Evolutionary conservation across 1,140 invertebrate species (phyloP), one percentile per base, ranked within the genome.

Genomic region (Drosophila ogumai): DNA sequence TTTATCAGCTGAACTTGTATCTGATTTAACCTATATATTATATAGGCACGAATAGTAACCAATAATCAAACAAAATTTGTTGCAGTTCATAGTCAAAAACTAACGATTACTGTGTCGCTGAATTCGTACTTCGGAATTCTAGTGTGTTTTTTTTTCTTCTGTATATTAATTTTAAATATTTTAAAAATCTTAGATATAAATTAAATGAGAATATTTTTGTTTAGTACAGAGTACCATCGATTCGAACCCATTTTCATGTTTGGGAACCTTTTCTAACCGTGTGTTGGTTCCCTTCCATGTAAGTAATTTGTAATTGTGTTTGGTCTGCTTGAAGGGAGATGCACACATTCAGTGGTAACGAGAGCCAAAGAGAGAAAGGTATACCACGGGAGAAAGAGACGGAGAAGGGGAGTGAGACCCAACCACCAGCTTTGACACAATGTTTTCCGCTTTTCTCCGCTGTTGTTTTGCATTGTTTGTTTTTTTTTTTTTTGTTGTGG

Each of bases 401-500:
- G 13, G 17, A 41, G 34, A 46, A 3, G 28, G 36, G 34, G 13
- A n/a, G 28, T 6, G 22, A 19, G 13, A 32, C 38, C 19, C 47
- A 19, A 25, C 54, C 25, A 44, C 36, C 58, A 55, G 64, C 40
- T 50, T 73, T 72, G 67, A 59, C 67, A 72, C 69, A 73, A 68
- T 67, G 66, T 68, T 68, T 68, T 57, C 61, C 52, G 31, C 49
- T 50, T 41, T 57, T 44, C 64, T 17, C 65, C 55, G 47, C 63
- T 82, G 79, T 49, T 58, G 47, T 67, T 68, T 79, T 81, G 60
- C 68, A 71, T 63, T 67, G 75, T 65, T 61, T 38, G 8, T 17
- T 15, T 2, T 47, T 49, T 49, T 41, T 40, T 69, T 54, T n/a
- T n/a, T n/a, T n/a, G n/a, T n/a, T 74, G 31, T 69, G 43, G 49